A percentile compares a stretch with the other conserved stretches of the same genome.
Conservation (phyloP, 2,888 invertebrate genomes). For the Lasiommata megera region DNA sequence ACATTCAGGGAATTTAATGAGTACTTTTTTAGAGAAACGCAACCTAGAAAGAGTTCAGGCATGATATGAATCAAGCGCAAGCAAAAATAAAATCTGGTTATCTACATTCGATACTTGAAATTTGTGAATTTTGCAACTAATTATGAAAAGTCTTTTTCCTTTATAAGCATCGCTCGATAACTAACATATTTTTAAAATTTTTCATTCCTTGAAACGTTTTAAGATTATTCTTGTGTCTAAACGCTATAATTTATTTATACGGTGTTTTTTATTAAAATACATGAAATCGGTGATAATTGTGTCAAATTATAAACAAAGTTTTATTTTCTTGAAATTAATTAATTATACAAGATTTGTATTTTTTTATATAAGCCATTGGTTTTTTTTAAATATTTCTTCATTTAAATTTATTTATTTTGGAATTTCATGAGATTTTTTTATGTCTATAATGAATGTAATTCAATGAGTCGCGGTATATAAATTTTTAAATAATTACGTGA, state of each 20-base stretch:
- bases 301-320: slow-evolving; percentile 23
- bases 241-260: background rate
- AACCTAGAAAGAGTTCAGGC: too few species aligned
- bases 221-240: background rate
- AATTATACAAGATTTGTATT: background rate
- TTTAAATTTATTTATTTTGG: background rate
- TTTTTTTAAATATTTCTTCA: background rate
- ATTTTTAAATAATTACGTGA: background rate
- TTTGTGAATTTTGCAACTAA: too few species aligned
- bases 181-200: background rate
- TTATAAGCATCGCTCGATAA: background rate
- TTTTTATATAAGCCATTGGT: background rate
- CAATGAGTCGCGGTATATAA: background rate
- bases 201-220: background rate
- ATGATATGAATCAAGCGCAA: too few species aligned
- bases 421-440: background rate
- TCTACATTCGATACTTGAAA: too few species aligned
- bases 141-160: too few species aligned
- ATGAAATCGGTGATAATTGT: slow-evolving; percentile 26
- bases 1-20: too few species aligned
- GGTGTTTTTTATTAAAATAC: slow-evolving; percentile 1
- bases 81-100: too few species aligned
- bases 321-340: slow-evolving; percentile 19
- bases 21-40: too few species aligned
- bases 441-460: slow-evolving; percentile 4